phyloP scores from a whole-genome alignment of 2,797 vertebrate species.

The Florisuga fusca region DNA sequence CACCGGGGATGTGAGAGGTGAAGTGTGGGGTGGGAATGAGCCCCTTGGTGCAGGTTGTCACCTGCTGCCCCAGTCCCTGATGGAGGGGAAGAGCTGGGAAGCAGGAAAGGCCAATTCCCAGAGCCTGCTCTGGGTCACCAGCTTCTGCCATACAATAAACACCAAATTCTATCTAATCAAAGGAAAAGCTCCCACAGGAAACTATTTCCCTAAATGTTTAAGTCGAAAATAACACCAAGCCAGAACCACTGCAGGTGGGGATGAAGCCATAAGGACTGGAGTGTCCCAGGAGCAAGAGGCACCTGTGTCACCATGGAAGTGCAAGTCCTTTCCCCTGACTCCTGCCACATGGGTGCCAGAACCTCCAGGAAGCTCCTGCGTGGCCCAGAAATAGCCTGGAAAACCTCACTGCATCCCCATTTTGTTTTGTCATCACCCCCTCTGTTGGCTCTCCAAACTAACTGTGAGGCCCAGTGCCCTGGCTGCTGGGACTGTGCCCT shows the following conservation, averaged over 20 bases:
- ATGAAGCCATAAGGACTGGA: neutral
- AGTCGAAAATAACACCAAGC: fast-evolving
- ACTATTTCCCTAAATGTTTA: neutral
- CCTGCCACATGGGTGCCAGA: neutral
- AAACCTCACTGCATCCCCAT: fast-evolving
- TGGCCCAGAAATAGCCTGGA: neutral
- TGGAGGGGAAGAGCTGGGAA: fast-evolving
- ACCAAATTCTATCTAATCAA: fast-evolving
- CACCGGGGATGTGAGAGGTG: fast-evolving
- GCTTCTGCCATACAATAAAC: neutral
- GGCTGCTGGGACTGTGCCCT: neutral
- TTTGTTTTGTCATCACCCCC: neutral
- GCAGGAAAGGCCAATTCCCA: neutral
- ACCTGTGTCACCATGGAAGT: neutral
- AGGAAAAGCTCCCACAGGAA: neutral
- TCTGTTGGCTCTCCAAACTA: fast-evolving
- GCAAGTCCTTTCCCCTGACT: neutral
- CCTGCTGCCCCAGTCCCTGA: neutral
- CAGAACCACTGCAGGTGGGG: neutral
- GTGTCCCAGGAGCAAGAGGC: fast-evolving
- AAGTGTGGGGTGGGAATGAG: neutral
- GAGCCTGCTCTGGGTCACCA: neutral
- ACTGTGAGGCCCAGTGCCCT: fast-evolving
- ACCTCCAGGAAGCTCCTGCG: fast-evolving
- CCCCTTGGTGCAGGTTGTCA: fast-evolving